Conservation (phyloP, 2,113 vertebrate species). For the Scytalopus superciliaris region DNA sequence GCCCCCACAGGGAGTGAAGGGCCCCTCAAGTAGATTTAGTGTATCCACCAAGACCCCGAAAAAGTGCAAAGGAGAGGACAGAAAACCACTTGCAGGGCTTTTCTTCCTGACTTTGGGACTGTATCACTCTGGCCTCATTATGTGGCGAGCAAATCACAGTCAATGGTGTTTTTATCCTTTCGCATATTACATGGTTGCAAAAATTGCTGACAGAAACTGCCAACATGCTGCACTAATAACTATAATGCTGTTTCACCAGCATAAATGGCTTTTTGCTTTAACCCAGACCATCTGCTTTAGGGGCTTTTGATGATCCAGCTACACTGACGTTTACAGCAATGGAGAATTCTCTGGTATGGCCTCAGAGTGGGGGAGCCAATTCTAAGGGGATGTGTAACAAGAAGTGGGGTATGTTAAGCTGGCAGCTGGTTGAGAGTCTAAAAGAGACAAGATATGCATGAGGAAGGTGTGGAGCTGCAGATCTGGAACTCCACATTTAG, state of each 20-base stretch:
- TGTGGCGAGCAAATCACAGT: neutral
- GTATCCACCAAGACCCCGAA: neutral
- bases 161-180: neutral
- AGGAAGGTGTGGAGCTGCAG: neutral
- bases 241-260: neutral
- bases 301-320: neutral
- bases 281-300: neutral
- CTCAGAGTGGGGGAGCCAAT: neutral
- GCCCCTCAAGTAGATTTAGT: neutral
- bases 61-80: neutral
- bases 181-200: neutral
- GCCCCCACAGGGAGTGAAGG: accelerated
- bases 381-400: neutral
- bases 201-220: conserved; percentile 14
- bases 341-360: neutral
- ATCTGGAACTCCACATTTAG: neutral
- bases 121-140: neutral
- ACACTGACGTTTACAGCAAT: neutral
- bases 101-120: neutral
- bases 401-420: neutral
- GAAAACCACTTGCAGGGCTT: neutral
- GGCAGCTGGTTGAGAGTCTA: neutral
- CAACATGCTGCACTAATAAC: neutral
- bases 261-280: neutral
- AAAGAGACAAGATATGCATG: neutral